These are phyloP conservation scores for Trichomalopsis sarcophagae DNA, from an alignment of 1,140 invertebrate species.

Conservation along the genomic window DNA sequence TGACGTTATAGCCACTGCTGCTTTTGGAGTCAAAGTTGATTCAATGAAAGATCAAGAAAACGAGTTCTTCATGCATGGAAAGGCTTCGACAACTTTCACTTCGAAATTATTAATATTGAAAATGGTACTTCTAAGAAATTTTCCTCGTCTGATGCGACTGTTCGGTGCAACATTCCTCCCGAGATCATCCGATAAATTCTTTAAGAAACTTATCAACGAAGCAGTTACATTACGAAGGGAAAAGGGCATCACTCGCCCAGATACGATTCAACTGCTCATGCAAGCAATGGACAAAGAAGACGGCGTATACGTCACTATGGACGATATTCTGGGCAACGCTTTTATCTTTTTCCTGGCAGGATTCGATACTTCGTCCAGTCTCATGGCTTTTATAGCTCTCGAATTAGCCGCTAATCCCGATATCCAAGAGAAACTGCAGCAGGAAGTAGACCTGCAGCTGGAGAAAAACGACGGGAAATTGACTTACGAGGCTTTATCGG, in stretches of 20 bases:
- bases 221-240: slow-evolving; percentile 56
- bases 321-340: slow-evolving; percentile 59
- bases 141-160: slow-evolving; percentile 44
- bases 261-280: slow-evolving; percentile 66
- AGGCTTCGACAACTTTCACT: slow-evolving; percentile 58
- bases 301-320: slow-evolving; percentile 53
- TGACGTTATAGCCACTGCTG: slow-evolving; percentile 68
- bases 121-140: slow-evolving; percentile 37
- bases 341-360: slow-evolving; percentile 69
- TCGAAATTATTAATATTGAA: slow-evolving; percentile 48
- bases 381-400: slow-evolving; percentile 67
- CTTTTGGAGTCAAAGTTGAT: slow-evolving; percentile 68
- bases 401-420: slow-evolving; percentile 76
- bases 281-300: slow-evolving; percentile 57
- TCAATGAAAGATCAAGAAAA: slow-evolving; percentile 66
- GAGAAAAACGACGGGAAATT: slow-evolving; percentile 52
- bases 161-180: slow-evolving; percentile 48
- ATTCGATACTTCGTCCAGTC: slow-evolving; percentile 67
- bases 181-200: slow-evolving; percentile 54
- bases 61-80: slow-evolving; percentile 65
- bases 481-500: slow-evolving; percentile 56
- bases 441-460: slow-evolving; percentile 64
- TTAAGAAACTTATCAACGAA: slow-evolving; percentile 54
- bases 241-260: slow-evolving; percentile 56
- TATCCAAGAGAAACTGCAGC: slow-evolving; percentile 70